Conservation (phyloP, 2,113 vertebrate genomes). For the Salvelinus fontinalis region DNA sequence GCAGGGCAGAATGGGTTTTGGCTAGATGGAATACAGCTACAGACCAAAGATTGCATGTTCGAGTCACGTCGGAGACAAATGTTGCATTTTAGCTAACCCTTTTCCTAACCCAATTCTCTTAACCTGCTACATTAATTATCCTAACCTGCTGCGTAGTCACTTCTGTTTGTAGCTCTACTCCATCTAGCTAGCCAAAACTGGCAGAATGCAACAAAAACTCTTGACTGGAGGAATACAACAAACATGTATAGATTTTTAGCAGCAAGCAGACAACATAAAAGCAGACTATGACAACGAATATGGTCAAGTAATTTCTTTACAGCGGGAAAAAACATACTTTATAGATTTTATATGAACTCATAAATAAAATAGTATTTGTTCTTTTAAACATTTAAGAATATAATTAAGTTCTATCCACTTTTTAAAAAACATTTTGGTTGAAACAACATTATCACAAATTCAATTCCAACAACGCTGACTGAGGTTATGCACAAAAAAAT, state of each 20-base stretch:
- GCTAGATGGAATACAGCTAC: too few species aligned
- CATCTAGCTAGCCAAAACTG: too few species aligned
- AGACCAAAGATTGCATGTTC: too few species aligned
- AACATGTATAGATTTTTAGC: neutral
- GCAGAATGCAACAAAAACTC: too few species aligned
- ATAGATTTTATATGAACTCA: constrained; percentile 71
- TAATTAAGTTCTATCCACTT: constrained; percentile 50
- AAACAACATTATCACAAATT: constrained; percentile 47
- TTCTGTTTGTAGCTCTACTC: too few species aligned
- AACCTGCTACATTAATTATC: too few species aligned
- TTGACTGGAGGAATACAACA: neutral
- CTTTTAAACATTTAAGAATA: constrained; percentile 50
- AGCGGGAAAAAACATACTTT: constrained; percentile 48
- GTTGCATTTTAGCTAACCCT: too few species aligned
- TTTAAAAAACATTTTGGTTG: constrained; percentile 56
- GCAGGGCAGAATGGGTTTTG: neutral
- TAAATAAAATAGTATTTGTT: constrained; percentile 57
- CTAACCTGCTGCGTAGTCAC: too few species aligned
- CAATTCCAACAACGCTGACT: constrained; percentile 41
- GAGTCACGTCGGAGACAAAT: too few species aligned
- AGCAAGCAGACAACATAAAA: neutral
- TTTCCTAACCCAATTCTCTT: too few species aligned
- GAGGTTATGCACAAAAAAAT: constrained; percentile 13
- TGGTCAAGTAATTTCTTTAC: constrained; percentile 66
- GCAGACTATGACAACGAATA: constrained; percentile 4